A percentile compares a stretch with the other conserved stretches of the same genome.
Conservation (phyloP, 1,140 invertebrate species). For the Geopemphigus sp. region DNA sequence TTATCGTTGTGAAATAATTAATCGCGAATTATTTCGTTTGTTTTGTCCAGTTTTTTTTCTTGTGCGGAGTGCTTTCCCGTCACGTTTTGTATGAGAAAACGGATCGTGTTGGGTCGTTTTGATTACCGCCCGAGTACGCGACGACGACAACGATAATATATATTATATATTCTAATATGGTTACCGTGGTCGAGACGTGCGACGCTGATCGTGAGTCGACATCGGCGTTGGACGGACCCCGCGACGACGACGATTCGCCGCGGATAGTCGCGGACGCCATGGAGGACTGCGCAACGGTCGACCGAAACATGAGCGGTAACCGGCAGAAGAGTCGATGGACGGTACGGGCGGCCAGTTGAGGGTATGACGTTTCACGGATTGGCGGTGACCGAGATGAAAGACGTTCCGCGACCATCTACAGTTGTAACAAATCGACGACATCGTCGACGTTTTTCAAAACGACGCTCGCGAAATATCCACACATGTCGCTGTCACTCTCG, state of each 20-base stretch:
- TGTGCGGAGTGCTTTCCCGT: no score
- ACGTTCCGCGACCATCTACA: no score
- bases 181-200: neutral
- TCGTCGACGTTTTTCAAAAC: neutral
- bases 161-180: no score
- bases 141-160: no score
- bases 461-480: slow-evolving; percentile 51
- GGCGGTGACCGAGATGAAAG: neutral
- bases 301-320: no score
- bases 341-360: neutral
- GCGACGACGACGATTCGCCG: neutral
- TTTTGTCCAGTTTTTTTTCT: no score
- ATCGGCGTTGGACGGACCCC: neutral
- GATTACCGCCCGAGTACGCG: no score
- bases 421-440: neutral
- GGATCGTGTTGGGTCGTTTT: no score
- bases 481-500: slow-evolving; percentile 57
- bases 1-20: no score
- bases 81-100: no score
- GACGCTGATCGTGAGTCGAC: neutral
- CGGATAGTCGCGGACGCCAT: neutral
- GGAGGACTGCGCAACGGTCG: neutral
- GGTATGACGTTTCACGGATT: neutral
- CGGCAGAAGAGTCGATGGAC: neutral
- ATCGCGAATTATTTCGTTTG: no score